These are phyloP conservation scores for Vanessa cardui DNA, from an alignment of 2,888 invertebrate genomes.

Conservation along the genomic window DNA sequence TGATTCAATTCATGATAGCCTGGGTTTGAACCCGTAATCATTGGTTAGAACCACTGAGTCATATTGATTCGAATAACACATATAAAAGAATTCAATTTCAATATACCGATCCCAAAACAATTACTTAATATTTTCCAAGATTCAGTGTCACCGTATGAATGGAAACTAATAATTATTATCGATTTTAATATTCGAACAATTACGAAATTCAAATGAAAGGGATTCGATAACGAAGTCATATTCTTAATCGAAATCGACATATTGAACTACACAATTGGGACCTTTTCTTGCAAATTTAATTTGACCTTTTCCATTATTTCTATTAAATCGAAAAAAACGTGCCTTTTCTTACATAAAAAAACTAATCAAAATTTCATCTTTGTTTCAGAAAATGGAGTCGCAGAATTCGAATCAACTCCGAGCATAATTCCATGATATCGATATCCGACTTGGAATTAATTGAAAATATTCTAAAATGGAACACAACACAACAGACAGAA, in stretches of 20 bases:
- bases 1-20: too few relatives aligned
- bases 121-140: too few relatives aligned
- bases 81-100: too few relatives aligned
- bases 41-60: too few relatives aligned
- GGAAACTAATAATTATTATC: background rate
- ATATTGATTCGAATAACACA: too few relatives aligned
- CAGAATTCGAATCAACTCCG: conserved; percentile 19
- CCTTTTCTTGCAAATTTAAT: background rate
- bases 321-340: background rate
- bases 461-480: conserved; percentile 65
- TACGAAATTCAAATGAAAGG: background rate
- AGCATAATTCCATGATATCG: conserved; percentile 66
- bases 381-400: conserved; percentile 48
- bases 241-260: background rate
- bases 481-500: conserved; percentile 53
- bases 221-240: background rate
- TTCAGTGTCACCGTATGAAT: too few relatives aligned
- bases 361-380: conserved; percentile 25
- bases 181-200: background rate
- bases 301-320: conserved; percentile 1
- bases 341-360: conserved; percentile 13
- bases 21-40: too few relatives aligned
- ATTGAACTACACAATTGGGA: background rate
- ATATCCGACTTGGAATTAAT: conserved; percentile 52
- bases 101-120: too few relatives aligned